Evolutionary conservation across 2,113 vertebrate species (phyloP).

Genomic region (Diphyllodes magnificus): DNA sequence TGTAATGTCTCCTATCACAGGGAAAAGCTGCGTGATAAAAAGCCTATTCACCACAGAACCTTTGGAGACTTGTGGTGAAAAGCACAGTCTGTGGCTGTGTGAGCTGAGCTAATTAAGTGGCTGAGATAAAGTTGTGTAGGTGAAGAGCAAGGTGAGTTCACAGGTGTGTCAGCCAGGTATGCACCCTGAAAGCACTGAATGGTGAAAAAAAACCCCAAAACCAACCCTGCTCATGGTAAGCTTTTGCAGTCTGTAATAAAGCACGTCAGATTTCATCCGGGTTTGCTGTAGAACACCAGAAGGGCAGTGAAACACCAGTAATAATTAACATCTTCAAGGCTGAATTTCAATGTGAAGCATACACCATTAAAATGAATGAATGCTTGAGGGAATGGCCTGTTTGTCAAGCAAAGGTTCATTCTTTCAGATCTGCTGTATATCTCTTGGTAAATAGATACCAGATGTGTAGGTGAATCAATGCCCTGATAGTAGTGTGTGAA

Average conservation of each 20-base stretch:
- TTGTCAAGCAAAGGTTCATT: neutral
- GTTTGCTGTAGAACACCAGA: neutral
- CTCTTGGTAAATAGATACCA: neutral
- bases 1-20: neutral
- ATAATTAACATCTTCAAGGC: neutral
- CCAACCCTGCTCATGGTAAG: accelerated
- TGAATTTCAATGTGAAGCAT: neutral
- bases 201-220: neutral
- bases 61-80: neutral
- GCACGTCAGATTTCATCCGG: neutral
- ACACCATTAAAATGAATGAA: neutral
- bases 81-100: neutral
- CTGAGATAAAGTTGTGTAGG: neutral
- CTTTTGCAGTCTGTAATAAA: neutral
- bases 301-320: neutral
- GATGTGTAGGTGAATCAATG: neutral
- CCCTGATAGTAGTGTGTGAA: neutral
- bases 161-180: neutral
- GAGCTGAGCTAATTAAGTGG: neutral
- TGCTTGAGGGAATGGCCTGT: neutral
- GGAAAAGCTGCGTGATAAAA: neutral
- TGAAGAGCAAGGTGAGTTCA: neutral
- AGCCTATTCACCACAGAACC: neutral
- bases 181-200: neutral
- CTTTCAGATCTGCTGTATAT: neutral